Evolutionary conservation across 2,113 vertebrate genomes (phyloP).

Genomic region (Alouatta palliata): DNA sequence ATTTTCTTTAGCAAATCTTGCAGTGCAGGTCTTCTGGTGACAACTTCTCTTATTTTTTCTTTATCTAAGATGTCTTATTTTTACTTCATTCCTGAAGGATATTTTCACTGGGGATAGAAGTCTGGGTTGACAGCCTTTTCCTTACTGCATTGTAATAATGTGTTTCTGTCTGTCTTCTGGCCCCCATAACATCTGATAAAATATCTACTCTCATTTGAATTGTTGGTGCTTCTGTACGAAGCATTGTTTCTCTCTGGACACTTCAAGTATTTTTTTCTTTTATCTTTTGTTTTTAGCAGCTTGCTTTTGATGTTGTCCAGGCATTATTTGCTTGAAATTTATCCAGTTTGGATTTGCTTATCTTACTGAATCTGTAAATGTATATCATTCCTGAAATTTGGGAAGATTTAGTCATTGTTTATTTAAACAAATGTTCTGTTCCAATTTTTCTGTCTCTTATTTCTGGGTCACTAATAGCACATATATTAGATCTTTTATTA

Average conservation of each 20-base stretch:
- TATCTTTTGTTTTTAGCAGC: background rate
- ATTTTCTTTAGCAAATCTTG: background rate
- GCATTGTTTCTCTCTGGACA: background rate
- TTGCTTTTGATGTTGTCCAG: background rate
- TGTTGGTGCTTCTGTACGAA: background rate
- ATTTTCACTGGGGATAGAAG: background rate
- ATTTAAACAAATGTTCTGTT: background rate
- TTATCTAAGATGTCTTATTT: background rate
- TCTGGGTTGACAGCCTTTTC: background rate
- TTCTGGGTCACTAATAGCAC: background rate
- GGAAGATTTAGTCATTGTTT: background rate
- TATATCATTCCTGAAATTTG: background rate
- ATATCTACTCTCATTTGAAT: background rate
- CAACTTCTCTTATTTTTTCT: background rate
- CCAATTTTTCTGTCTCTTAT: background rate
- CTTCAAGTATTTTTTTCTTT: background rate
- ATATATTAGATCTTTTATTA: background rate
- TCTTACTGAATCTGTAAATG: background rate
- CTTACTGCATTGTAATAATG: background rate
- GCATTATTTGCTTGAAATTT: background rate
- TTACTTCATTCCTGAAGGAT: background rate
- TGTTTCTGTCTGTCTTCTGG: background rate
- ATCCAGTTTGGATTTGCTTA: background rate
- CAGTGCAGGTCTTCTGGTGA: background rate
- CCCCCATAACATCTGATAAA: background rate